phyloP scores from a whole-genome alignment of 2,113 vertebrate genomes.

The Struthio camelus region DNA sequence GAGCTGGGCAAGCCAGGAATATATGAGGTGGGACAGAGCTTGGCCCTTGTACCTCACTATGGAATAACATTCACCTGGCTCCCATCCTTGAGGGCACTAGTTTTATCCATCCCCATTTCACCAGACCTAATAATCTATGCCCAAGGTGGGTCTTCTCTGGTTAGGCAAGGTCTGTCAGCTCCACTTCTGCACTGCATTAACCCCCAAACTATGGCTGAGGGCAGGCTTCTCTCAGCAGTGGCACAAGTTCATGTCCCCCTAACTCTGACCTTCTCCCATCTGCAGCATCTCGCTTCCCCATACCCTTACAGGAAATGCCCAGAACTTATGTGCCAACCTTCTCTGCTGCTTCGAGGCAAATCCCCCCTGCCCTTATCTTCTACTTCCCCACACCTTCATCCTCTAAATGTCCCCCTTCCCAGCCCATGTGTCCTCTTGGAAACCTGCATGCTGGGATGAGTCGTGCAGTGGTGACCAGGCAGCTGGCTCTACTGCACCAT shows the following conservation, averaged over 20 bases:
- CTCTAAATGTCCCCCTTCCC: background rate
- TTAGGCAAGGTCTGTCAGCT: background rate
- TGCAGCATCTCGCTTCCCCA: too few relatives aligned
- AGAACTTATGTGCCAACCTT: background rate
- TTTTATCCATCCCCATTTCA: background rate
- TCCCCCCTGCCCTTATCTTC: background rate
- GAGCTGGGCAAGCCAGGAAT: background rate
- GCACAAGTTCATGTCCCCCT: background rate
- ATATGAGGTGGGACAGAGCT: background rate
- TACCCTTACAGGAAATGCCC: background rate
- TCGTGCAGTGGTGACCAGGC: accelerated
- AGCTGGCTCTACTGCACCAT: background rate
- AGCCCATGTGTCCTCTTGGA: accelerated
- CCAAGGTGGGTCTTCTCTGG: background rate
- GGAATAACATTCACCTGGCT: background rate
- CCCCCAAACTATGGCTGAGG: background rate
- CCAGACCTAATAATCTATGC: background rate
- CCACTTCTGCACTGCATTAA: background rate
- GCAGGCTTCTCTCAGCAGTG: background rate
- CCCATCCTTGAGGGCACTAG: background rate
- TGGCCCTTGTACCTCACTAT: background rate
- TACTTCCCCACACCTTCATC: too few relatives aligned
- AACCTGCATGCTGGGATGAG: background rate
- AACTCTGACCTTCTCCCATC: background rate
- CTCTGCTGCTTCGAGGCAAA: background rate